Base-by-base conservation (phyloP, 2,888 invertebrate genomes). In the Nomada hirtipes region DNA sequence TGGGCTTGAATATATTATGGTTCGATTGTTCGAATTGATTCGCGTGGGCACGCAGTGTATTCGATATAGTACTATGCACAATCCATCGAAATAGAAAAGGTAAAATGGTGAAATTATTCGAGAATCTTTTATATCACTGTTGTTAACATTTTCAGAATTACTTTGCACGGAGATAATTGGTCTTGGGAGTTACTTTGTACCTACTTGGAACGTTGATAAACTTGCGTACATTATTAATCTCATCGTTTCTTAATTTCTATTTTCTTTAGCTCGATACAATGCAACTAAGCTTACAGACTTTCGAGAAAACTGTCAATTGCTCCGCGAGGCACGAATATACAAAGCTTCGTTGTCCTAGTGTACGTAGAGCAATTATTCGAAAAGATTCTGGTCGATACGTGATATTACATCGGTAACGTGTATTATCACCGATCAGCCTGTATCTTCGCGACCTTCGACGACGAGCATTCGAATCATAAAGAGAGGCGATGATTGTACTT, bases 361-460 rank as follows among this genome's bases (percentile, higher is more conserved):
- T 36, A 7, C 1, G 36, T 36, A 36, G 7, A 36, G 7, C 0
- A 36, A 36, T 36, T 36, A 36, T 36, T 7, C 9, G 7, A 36
- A 9, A 23, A 18, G 29, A 50, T 26, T 18, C 10, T 42, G 52
- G 11, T 59, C 42, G 29, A 36, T 26, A 73, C 26, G 72, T 36
- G 57, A 20, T 59, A 65, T 42, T 73, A 55, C 15, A 64, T 10
- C 15, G 44, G 47, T 50, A 15, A 57, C 11, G 26, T 26, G 61
- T 52, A 73, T 81, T 78, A 79, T 75, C 74, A 36, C 9, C 26
- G 26, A 76, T 60, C 20, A 26, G 26, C 26, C 52, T 29, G 18
- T 36, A 71, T 60, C 42, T 18, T 23, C 10, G n/a, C 11, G 61
- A 53, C 76, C 70, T 76, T 79, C 63, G 50, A 67, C 26, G 10